phyloP scores from a whole-genome alignment of 1,140 invertebrate species.

The Lamellibrachia luymesi region DNA sequence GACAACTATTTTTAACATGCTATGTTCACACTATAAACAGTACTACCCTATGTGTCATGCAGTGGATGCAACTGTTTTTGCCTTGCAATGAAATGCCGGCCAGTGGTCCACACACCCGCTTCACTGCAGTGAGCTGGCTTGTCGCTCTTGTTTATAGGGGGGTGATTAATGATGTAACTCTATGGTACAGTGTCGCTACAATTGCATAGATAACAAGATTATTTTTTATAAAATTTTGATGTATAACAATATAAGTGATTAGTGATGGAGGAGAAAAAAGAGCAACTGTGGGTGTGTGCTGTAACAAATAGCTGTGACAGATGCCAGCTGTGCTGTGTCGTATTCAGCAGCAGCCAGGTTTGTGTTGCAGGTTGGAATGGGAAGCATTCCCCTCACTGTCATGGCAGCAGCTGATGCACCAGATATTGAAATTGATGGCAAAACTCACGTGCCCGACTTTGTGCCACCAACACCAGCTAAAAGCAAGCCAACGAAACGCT shows the following conservation, averaged over 20 bases:
- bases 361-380: constrained; percentile 3
- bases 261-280: not conserved
- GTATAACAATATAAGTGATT: not conserved
- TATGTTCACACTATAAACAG: too few species aligned
- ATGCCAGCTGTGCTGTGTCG: not conserved
- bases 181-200: not conserved
- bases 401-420: not conserved
- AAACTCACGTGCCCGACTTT: not conserved
- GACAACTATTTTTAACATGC: too few species aligned
- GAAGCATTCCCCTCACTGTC: not conserved
- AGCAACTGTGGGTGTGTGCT: not conserved
- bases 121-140: too few species aligned
- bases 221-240: not conserved
- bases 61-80: too few species aligned
- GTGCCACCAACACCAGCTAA: constrained; percentile 7
- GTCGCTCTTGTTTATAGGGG: too few species aligned
- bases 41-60: too few species aligned
- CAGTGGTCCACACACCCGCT: too few species aligned
- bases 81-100: too few species aligned
- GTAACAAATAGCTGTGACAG: not conserved
- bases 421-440: not conserved
- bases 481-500: constrained; percentile 14
- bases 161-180: too few species aligned
- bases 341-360: not conserved
- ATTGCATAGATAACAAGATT: not conserved